Evolutionary conservation across 2,113 vertebrate genomes (phyloP).

Genomic region (Eira barbara): DNA sequence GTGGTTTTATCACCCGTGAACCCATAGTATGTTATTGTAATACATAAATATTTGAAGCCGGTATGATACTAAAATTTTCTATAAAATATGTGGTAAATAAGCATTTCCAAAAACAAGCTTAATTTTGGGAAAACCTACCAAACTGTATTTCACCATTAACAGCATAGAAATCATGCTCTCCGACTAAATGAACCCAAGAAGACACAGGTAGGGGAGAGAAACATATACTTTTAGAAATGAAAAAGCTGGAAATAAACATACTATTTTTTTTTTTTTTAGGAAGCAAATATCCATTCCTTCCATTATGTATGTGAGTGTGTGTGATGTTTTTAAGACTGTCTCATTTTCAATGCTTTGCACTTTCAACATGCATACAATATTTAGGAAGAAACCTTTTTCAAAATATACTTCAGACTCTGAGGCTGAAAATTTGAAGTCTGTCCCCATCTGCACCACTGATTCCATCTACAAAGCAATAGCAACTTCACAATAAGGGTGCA

Average conservation of each 20-base stretch:
- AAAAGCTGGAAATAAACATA: neutral
- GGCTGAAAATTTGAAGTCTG: slow-evolving; percentile 7
- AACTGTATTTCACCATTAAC: neutral
- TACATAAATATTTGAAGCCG: neutral
- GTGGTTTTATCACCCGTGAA: neutral
- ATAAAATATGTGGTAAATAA: neutral
- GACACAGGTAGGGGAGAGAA: neutral
- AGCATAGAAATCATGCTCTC: neutral
- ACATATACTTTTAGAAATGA: neutral
- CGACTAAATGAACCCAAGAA: neutral
- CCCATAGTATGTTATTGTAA: neutral
- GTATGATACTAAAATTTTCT: neutral
- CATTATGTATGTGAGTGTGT: neutral
- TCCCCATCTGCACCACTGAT: neutral
- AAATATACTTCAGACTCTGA: neutral
- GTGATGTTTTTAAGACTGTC: neutral
- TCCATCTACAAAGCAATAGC: neutral
- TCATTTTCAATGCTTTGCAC: neutral
- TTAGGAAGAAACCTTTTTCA: neutral
- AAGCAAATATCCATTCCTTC: neutral
- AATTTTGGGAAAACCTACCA: neutral
- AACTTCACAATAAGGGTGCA: neutral
- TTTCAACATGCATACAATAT: neutral
- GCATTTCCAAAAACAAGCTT: neutral
- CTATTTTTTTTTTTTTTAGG: neutral